Base-by-base conservation (phyloP, 1,140 invertebrate species). In the Cyclina sinensis region DNA sequence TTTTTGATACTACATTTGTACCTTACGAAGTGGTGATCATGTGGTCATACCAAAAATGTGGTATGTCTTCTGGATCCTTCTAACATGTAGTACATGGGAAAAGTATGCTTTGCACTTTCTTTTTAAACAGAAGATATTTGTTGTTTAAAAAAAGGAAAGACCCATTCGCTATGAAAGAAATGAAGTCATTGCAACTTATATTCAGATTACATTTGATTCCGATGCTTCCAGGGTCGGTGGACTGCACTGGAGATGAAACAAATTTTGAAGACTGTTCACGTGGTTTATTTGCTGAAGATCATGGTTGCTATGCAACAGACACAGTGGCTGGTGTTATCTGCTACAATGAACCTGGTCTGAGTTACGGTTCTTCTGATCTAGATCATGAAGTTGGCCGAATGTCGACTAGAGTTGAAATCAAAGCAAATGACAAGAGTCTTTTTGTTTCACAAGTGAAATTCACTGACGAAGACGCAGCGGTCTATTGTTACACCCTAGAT, bases 311-410 rank as follows among this genome's bases (percentile, higher is more conserved):
- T 24, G 37, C 21, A 11, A 27, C 43, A 3, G 80, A 80, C 21
- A 88, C 86, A 5, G 35, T 88, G 24, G 86, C 86, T 27, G 86
- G 76, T 24, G 86, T 88, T 18, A 54, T 88, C 7, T 88, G 86
- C 35, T 81, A 39, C 48, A 68, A 80, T 39, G n/a, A 24, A 1
- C 21, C 32, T n/a, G 59, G 48, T 4, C 11, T 65, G 32, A 35
- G 16, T 35, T 65, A 14, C 27, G 35, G 30, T 7, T 24, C 30
- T 7, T n/a, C 0, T n/a, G 0, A 62, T 1, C 24, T 86, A 48
- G 32, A 86, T 39, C 37, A 32, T 30, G 57, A 86, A 27, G 68
- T 39, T n/a, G 73, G 85, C 27, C 27, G 37, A 35, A 62, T 79
- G 74, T 32, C 51, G 4, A 51, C 59, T 11, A 24, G 39, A 27